Evolutionary conservation across 2,113 vertebrate species (phyloP), one percentile per base, ranked within the genome.

Genomic region (Rattus rattus): DNA sequence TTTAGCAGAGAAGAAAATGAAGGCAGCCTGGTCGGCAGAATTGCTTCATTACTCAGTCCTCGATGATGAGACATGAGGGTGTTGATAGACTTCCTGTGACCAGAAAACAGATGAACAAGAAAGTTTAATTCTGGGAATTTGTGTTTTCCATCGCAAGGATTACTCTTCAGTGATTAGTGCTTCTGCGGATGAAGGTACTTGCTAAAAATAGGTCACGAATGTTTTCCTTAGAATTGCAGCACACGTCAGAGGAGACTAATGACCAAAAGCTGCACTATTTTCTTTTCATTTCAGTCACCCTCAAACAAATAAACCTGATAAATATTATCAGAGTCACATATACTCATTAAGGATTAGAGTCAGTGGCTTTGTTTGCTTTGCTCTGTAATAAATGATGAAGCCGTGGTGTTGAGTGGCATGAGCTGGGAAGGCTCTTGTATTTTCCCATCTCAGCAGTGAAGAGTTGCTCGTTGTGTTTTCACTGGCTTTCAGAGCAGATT

Each of bases 341-440:
- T 90, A 88, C 96, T 98, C 96, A 97, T 98, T 98, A 97, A 97
- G 94, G 88, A 54, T 95, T 96, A 94, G 76, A 98, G 96, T 97
- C 97, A 94, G 95, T 97, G 96, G 91, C 97, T 97, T 3, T 98
- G 97, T 98, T 98, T 98, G 95, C 97, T 97, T 98, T 97, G 94
- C 93, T 97, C 75, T 96, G 96, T 97, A 97, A 96, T 94, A 94
- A 93, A 98, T 96, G 97, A 96, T 90, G 97, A 97, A 97, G 97
- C 94, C 97, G 90, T 95, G 94, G 86, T 91, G 93, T 95, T 93
- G 95, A 97, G 94, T 90, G 83, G 84, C 69, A 22, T 70, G 92
- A 85, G 75, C 80, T 70, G 87, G 54, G 59, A 90, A 80, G 79
- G 83, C 90, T 96, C 96, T 93, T 3, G 54, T 95, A 94, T 91